phyloP scores from a whole-genome alignment of 2,113 vertebrate species.

The Cinclus cinclus region DNA sequence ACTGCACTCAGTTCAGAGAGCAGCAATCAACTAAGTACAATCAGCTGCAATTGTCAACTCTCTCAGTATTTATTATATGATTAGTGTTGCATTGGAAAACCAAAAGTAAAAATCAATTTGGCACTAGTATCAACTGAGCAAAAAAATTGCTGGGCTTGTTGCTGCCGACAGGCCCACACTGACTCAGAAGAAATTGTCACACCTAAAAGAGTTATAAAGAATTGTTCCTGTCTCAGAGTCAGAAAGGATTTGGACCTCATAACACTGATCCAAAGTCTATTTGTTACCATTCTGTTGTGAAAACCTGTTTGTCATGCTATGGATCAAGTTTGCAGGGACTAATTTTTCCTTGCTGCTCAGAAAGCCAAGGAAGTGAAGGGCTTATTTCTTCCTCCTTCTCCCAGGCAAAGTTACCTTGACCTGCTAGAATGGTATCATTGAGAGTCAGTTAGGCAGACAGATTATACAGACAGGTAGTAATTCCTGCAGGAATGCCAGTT shows the following conservation, averaged over 20 bases:
- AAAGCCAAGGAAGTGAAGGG: neutral
- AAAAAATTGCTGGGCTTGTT: neutral
- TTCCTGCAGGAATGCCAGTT: neutral
- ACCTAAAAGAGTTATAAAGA: neutral
- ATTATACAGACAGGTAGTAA: neutral
- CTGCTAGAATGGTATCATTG: neutral
- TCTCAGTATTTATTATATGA: slow-evolving; percentile 14
- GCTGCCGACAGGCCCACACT: neutral
- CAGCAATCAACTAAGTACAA: neutral
- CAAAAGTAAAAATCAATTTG: slow-evolving; percentile 45
- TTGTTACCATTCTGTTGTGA: neutral
- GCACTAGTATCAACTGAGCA: neutral
- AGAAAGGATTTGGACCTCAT: neutral
- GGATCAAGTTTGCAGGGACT: neutral
- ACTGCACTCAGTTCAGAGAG: neutral
- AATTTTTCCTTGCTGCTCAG: neutral
- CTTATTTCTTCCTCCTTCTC: neutral
- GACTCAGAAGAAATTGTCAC: neutral
- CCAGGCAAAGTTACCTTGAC: neutral
- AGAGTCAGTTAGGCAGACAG: neutral
- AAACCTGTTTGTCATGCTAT: neutral
- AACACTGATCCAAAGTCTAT: neutral
- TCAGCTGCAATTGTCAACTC: neutral
- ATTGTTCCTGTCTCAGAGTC: neutral
- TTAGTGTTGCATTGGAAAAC: neutral